Percentiles rank a stretch among this genome's conserved stretches.
Conservation (phyloP, 2,888 invertebrate genomes). For the Ochropleura leucogaster region DNA sequence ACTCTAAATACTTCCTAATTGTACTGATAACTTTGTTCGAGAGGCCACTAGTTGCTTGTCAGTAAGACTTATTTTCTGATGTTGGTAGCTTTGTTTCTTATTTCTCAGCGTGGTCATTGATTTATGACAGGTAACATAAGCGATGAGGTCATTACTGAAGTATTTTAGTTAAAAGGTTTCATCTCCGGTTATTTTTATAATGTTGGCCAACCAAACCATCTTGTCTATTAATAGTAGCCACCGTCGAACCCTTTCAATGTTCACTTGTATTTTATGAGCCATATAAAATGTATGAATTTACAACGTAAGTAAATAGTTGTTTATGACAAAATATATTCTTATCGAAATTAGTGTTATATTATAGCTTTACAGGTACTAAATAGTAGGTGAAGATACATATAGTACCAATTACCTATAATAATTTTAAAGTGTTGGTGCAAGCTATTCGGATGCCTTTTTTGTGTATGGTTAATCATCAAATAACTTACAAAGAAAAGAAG, state of each 20-base stretch:
- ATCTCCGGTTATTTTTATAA: slow-evolving; percentile 41
- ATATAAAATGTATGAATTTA: slow-evolving; percentile 58
- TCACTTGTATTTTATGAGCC: slow-evolving; percentile 57
- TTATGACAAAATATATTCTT: slow-evolving; percentile 45
- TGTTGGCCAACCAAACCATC: slow-evolving; percentile 30
- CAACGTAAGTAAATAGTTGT: slow-evolving; percentile 28
- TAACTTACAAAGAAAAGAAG: too few relatives aligned
- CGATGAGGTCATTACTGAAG: slow-evolving; percentile 39
- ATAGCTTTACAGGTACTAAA: slow-evolving; percentile 23
- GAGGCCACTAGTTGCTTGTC: slow-evolving; percentile 34
- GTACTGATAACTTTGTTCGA: slow-evolving; percentile 47
- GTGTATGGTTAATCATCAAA: too few relatives aligned
- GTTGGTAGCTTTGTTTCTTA: slow-evolving; percentile 33
- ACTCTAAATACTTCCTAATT: slow-evolving; percentile 58
- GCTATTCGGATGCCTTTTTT: neutral
- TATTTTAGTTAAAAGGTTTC: slow-evolving; percentile 38
- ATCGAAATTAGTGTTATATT: slow-evolving; percentile 32
- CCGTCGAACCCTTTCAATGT: slow-evolving; percentile 43
- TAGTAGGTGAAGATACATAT: slow-evolving; percentile 6
- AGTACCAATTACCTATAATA: neutral
- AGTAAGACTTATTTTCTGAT: slow-evolving; percentile 23
- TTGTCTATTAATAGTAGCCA: slow-evolving; percentile 39
- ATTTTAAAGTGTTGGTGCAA: slow-evolving; percentile 6
- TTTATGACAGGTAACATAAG: slow-evolving; percentile 13
- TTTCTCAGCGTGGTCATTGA: slow-evolving; percentile 23